Base-by-base conservation (phyloP, 2,888 invertebrate genomes). In the Tigriopus californicus region DNA sequence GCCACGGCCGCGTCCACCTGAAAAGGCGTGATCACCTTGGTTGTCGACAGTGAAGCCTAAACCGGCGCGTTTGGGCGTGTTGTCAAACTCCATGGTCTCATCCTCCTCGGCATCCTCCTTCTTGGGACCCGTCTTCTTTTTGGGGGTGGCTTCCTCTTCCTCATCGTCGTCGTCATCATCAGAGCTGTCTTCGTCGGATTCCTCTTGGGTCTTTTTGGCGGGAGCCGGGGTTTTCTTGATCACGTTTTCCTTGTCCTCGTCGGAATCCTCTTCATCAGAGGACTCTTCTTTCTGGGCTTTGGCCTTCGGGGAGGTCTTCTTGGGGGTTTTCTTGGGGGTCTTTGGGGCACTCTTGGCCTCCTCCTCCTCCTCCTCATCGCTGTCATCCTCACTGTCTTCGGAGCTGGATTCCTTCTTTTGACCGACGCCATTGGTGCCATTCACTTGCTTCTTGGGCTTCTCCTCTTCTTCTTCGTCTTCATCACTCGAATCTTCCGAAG, bases 341-440 rank as follows among this genome's bases (percentile, higher is more conserved):
- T 55, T 55, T 15, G 40, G 18, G 55, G 55, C 41, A 47, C 25
- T 52, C 20, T 12, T n/a, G 22, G 52, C 52, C 12, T 20, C 24
- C 48, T 48, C 15, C 18, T n/a, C 11, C 15, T 49, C 51, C 12
- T 49, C 51, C 11, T 49, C 53, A 6, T 33, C 40, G 20, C 33
- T 40, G n/a, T 41, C 41, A 5, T 22, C 24, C 3, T 13, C 13
- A n/a, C 33, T 40, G n/a, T 56, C 56, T n/a, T 12, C 13, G 22
- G 40, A 40, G 33, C n/a, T 24, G 10, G 42, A 15, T 44, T 33
- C 58, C 48, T 58, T 18, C 59, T 59, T 59, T 13, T 40, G 15
- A 1, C 48, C 48, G 4, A 11, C 52, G 15, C 52, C 52, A 12
- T 4, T 15, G 22, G 52, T 51, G 5, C 41, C 52, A 1, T n/a